phyloP scores from a whole-genome alignment of 2,888 invertebrate species.

The Charanyca ferruginea region DNA sequence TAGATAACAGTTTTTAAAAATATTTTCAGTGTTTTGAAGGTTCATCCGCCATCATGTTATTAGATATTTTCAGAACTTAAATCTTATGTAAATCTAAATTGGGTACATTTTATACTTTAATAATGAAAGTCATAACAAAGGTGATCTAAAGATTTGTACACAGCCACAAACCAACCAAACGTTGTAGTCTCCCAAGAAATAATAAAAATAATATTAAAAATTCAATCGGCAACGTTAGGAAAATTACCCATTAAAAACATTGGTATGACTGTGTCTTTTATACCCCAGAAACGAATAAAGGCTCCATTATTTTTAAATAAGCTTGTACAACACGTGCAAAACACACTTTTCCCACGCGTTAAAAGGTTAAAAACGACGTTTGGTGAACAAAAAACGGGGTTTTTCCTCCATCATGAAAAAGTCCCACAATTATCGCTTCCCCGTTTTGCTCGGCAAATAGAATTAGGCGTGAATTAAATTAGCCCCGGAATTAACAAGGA shows the following conservation, averaged over 20 bases:
- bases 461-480: constrained; percentile 91
- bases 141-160: not conserved
- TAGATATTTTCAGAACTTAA: too few relatives aligned
- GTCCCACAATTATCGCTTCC: constrained; percentile 89
- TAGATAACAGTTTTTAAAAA: not conserved
- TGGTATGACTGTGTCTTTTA: constrained; percentile 3
- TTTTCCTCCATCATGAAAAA: constrained; percentile 82
- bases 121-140: not conserved
- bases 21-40: not conserved
- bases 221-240: constrained; percentile 13
- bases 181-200: not conserved
- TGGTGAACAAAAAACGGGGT: constrained; percentile 75
- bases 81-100: not conserved
- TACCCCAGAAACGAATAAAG: constrained; percentile 45
- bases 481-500: constrained; percentile 90
- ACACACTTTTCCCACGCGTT: constrained; percentile 78
- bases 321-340: constrained; percentile 60
- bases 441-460: constrained; percentile 89
- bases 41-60: too few relatives aligned
- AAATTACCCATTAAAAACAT: constrained; percentile 18
- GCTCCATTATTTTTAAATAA: constrained; percentile 58
- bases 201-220: constrained; percentile 1
- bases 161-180: not conserved
- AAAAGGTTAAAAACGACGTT: constrained; percentile 74
- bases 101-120: not conserved